Evolutionary conservation across 2,888 invertebrate genomes (phyloP), one percentile per base, ranked within the genome.

Genomic region (Eristalinus aeneus): DNA sequence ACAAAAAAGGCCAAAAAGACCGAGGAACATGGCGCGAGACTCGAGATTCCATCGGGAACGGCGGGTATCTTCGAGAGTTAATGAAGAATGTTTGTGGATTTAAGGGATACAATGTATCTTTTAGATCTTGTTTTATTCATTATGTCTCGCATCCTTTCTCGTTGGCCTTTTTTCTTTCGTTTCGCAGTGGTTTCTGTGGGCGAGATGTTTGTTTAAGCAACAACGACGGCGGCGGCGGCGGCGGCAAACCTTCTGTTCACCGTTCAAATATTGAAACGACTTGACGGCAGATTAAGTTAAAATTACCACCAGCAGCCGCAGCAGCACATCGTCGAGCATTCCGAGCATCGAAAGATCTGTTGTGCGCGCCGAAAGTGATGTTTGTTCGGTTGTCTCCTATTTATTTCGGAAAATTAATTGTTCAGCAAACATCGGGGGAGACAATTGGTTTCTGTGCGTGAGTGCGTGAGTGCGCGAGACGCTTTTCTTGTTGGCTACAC

Each of bases 51-150:
- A 54, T 53, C 31, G 54, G 34, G 46, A 63, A 46, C 16, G 46
- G 46, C 46, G 16, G n/a, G 46, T 63, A 69, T 63, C 60, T 81
- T 77, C 63, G 22, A 61, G 73, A 22, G 27, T 67, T 67, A 75
- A 74, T 76, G 67, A 75, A 84, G 36, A 39, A 79, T 46, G 22
- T 58, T 68, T 36, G 63, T 61, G 36, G 64, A 53, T 31, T 64
- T 71, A 36, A 54, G 58, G 56, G 63, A 46, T 46, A 46, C 46
- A 46, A 46, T 8, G 46, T 85, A 81, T 77, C 68, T 60, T 56
- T 58, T 23, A 60, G 54, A 82, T 86, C 82, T 78, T 82, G 82
- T 86, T 82, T 74, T 32, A 71, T 74, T 86, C 74, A 74, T 81
- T 81, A 61, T 73, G 31, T 60, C 22, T 16, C 63, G 27, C 54